Conservation (phyloP, 2,113 vertebrate species). For the Candoia aspera region DNA sequence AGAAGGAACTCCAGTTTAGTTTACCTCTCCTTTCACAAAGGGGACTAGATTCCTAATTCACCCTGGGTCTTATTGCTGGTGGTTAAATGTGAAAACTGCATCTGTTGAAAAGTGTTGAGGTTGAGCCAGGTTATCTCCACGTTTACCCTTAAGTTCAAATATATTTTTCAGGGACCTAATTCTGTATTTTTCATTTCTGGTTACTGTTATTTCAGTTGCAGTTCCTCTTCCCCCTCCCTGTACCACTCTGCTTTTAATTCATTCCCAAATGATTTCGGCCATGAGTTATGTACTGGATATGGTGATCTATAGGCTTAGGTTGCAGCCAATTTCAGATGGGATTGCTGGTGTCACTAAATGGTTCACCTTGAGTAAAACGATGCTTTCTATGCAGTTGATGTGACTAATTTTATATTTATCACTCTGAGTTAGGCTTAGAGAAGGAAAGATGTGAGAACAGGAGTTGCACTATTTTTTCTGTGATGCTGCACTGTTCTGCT, state of each 20-base stretch:
- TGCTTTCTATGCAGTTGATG: not conserved
- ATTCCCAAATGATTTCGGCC: not conserved
- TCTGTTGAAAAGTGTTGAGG: not conserved
- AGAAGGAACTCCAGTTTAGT: not conserved
- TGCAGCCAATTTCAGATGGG: not conserved
- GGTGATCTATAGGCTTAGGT: not conserved
- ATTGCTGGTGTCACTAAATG: not conserved
- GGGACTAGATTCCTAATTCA: conserved; percentile 8
- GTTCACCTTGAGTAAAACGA: not conserved
- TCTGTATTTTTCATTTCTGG: not conserved
- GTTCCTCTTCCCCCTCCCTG: not conserved
- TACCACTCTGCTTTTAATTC: not conserved
- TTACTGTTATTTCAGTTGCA: not conserved
- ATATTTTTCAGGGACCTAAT: not conserved
- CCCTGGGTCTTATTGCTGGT: no score
- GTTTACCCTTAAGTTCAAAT: not conserved
- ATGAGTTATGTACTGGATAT: not conserved
- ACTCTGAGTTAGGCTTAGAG: not conserved
- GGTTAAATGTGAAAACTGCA: not conserved
- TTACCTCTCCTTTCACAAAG: conserved; percentile 6
- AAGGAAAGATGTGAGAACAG: not conserved
- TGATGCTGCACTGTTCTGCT: conserved; percentile 27
- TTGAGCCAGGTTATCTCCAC: not conserved
- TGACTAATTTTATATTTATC: not conserved
- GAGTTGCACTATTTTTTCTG: not conserved